These are phyloP conservation scores for Sinopyrophorus schimmeli DNA, from an alignment of 2,888 invertebrate genomes.

Conservation along the genomic window DNA sequence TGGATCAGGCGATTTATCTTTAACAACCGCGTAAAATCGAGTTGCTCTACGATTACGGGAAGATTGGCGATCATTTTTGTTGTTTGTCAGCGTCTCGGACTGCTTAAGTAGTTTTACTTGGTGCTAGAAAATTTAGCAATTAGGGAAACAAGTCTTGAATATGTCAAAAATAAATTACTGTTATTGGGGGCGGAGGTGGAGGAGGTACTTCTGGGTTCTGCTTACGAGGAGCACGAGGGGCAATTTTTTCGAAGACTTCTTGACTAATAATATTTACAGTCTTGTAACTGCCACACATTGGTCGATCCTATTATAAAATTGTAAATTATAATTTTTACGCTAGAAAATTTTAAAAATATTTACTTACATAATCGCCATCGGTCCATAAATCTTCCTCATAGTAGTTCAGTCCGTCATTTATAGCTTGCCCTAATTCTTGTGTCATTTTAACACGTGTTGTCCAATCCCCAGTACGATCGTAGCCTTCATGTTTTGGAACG, in stretches of 20 bases:
- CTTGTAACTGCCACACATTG: conserved; percentile 67
- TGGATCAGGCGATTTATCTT: conserved; percentile 69
- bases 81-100: background rate
- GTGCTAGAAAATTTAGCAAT: background rate
- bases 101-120: conserved; percentile 8
- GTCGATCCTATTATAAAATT: conserved; percentile 53
- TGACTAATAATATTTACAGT: conserved; percentile 88
- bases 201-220: conserved; percentile 77
- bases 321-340: too few species aligned
- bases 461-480: conserved; percentile 90
- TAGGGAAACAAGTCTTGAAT: background rate
- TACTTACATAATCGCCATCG: conserved; percentile 59
- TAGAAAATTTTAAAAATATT: too few species aligned
- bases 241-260: conserved; percentile 82
- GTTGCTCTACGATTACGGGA: conserved; percentile 64
- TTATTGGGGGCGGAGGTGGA: conserved; percentile 68
- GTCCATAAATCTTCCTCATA: conserved; percentile 96
- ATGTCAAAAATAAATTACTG: background rate
- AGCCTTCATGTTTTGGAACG: conserved; percentile 80
- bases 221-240: conserved; percentile 67
- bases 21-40: conserved; percentile 93
- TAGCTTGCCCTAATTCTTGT: conserved; percentile 91
- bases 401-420: conserved; percentile 94
- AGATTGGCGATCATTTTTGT: conserved; percentile 14
- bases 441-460: conserved; percentile 90